Evolutionary conservation across 2,113 vertebrate genomes (phyloP).

Genomic region (Pituophis catenifer): DNA sequence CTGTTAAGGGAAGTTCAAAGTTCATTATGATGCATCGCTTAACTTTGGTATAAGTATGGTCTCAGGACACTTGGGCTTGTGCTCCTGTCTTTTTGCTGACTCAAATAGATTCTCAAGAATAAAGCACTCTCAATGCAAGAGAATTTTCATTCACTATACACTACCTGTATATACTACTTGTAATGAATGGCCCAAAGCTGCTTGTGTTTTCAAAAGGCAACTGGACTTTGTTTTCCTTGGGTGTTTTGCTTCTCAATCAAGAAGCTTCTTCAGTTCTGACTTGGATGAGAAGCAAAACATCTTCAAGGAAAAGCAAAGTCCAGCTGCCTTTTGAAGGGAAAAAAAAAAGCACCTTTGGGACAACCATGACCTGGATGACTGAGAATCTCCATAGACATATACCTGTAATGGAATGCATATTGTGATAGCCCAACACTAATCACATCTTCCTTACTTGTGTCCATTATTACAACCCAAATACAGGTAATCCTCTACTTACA

Average conservation of each 20-base stretch:
- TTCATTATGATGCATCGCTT: not conserved
- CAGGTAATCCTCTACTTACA: not conserved
- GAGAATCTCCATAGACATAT: not conserved
- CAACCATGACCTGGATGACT: not conserved
- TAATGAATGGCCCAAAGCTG: not conserved
- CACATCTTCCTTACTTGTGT: not conserved
- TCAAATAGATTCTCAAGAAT: slow-evolving; percentile 40
- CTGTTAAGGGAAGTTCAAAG: slow-evolving; percentile 15
- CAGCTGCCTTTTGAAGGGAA: too few species aligned
- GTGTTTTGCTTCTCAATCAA: not conserved
- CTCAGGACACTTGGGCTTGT: slow-evolving; percentile 11
- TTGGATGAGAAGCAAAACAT: too few species aligned
- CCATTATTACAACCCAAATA: not conserved
- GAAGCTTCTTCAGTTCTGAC: not conserved
- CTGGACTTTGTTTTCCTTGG: not conserved
- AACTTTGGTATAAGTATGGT: not conserved
- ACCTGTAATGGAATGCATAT: not conserved
- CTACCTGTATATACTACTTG: not conserved
- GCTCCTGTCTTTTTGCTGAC: not conserved
- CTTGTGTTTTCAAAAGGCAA: not conserved
- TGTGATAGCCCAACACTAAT: not conserved
- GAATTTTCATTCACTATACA: slow-evolving; percentile 49
- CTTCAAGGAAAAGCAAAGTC: too few species aligned
- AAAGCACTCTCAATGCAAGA: slow-evolving; percentile 41
- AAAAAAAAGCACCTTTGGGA: not conserved